These are phyloP conservation scores for Antheraea mylitta DNA, from an alignment of 1,140 invertebrate genomes.

Conservation along the genomic window DNA sequence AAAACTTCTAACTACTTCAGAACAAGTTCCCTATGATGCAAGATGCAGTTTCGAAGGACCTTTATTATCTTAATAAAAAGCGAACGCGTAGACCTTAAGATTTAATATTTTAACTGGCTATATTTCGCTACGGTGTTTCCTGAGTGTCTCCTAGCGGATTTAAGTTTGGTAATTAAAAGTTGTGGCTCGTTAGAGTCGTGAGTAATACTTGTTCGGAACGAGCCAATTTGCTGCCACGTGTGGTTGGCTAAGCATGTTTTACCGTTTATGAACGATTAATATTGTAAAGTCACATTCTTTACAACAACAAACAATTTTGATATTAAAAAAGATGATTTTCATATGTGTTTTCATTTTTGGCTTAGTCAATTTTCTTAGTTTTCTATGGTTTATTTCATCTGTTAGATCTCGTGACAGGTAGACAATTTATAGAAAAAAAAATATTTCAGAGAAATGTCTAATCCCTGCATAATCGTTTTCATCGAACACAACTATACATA, in stretches of 20 bases:
- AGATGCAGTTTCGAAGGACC: conserved; percentile 33
- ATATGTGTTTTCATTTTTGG: no score
- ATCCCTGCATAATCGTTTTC: no score
- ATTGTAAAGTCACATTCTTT: neutral
- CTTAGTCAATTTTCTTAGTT: no score
- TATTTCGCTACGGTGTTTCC: conserved; percentile 30
- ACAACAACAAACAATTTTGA: no score
- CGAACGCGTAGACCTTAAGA: conserved; percentile 20
- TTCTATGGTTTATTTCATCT: no score
- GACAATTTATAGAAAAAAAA: no score
- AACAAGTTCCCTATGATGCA: conserved; percentile 20
- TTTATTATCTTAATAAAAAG: conserved; percentile 51
- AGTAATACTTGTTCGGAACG: conserved; percentile 27
- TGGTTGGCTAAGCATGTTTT: neutral
- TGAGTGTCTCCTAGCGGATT: conserved; percentile 33
- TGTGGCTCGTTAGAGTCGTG: conserved; percentile 38
- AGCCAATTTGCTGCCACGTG: conserved; percentile 31
- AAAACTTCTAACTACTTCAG: conserved; percentile 20
- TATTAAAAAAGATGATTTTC: no score
- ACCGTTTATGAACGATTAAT: neutral
- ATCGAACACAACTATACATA: no score
- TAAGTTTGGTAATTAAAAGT: conserved; percentile 63
- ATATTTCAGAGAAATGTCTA: no score
- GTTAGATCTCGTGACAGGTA: no score
- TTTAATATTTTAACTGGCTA: conserved; percentile 22